Base-by-base conservation (phyloP, 2,797 vertebrate genomes). In the Gallinago stenura region DNA sequence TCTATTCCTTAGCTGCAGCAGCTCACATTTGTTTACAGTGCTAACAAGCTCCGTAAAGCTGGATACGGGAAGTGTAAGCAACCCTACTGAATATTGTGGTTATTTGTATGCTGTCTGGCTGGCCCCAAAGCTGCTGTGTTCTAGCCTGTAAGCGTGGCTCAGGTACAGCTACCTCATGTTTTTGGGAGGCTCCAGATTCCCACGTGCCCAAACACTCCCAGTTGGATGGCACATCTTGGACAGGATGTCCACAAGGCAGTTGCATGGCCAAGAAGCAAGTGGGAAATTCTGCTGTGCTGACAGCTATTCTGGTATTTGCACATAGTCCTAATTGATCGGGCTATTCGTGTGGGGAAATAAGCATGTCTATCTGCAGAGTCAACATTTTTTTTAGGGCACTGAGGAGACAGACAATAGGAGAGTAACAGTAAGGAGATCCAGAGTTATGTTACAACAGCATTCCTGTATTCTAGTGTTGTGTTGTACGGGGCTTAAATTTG, bases 311-410 rank as follows among this genome's bases (percentile, higher is more conserved):
- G 77, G n/a, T 86, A 54, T 83, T 88, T 82, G 77, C 70, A 79
- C 7, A 5, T 60, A 79, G 82, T 25, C 78, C 81, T 89, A 66
- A 84, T 43, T 90, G 68, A 43, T n/a, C 73, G 86, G 53, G 71
- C 77, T 84, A n/a, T 84, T 93, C 75, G 64, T 72, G 60, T 50
- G 56, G 39, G 90, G 89, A 92, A 92, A 85, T 57, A 80, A 68
- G 64, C 57, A 12, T 48, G 41, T 39, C 12, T 41, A 57, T 91
- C 82, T 83, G 84, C 89, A 83, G 82, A 92, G 35, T 21, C 2
- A 14, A 51, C 77, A 22, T 16, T 35, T 60, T 60, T 87, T 87
- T 78, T 64, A 85, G 83, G 89, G 53, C 64, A 19, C 21, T 30
- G 87, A 89, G 71, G 45, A 93, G 84, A 60, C 25, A 58, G 51